Conservation (phyloP, 2,797 vertebrate genomes). For the Manis javanica region DNA sequence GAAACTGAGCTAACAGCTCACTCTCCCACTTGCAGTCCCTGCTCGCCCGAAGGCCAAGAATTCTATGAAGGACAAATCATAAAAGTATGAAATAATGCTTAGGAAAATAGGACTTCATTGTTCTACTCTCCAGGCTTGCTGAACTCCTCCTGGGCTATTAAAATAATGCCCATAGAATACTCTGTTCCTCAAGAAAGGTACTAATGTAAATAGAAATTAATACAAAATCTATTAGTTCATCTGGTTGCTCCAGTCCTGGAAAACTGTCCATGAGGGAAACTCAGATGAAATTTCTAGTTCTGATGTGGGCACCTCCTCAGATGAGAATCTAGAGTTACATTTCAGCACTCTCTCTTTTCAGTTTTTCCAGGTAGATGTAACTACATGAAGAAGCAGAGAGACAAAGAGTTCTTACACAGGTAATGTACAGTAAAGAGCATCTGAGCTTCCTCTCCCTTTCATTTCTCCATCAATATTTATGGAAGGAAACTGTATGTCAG, state of each 20-base stretch:
- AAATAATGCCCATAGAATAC: background rate
- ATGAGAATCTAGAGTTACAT: background rate
- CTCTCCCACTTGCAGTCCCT: background rate
- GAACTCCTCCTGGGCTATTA: slow-evolving; percentile 8
- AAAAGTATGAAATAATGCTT: slow-evolving; percentile 37
- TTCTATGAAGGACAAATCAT: slow-evolving; percentile 62
- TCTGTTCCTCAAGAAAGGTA: background rate
- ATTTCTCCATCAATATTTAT: background rate
- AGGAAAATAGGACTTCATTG: slow-evolving; percentile 5
- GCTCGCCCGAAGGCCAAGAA: slow-evolving; percentile 17
- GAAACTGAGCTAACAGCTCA: background rate
- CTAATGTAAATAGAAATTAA: background rate
- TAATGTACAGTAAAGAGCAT: background rate
- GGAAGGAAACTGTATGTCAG: background rate
- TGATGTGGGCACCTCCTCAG: background rate
- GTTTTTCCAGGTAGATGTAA: background rate
- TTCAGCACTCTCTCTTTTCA: background rate
- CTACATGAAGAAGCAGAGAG: background rate
- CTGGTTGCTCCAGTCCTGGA: background rate
- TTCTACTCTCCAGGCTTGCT: background rate
- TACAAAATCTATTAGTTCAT: background rate
- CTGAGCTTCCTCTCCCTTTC: background rate
- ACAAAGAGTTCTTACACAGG: background rate
- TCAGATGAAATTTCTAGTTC: background rate
- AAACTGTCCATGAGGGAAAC: background rate